A percentile compares a stretch with the other conserved stretches of the same genome.
phyloP scores from a whole-genome alignment of 2,113 vertebrate species.

The Oxyura jamaicensis region DNA sequence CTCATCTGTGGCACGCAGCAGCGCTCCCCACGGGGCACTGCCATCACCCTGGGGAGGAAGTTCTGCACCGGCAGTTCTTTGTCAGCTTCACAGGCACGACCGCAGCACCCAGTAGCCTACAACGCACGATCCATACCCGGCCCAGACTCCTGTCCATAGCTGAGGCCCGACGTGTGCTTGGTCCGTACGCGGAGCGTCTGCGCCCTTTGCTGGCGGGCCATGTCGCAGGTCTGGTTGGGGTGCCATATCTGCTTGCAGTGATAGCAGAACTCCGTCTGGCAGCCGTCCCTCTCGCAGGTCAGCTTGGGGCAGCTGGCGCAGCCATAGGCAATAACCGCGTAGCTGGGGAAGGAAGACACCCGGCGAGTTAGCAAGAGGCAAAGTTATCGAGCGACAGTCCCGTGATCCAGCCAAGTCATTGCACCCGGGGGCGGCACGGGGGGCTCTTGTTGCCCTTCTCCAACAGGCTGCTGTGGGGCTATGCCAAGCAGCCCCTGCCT shows the following conservation, averaged over 20 bases:
- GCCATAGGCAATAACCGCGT: conserved; percentile 96
- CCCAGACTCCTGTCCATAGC: conserved; percentile 93
- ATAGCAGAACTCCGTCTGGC: conserved; percentile 97
- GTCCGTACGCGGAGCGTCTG: conserved; percentile 91
- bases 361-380: background rate
- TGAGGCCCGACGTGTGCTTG: conserved; percentile 92
- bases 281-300: conserved; percentile 94
- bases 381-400: rapidly evolving
- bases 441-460: background rate
- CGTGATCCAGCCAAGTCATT: rapidly evolving
- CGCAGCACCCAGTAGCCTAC: background rate
- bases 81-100: background rate
- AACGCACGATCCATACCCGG: conserved; percentile 76
- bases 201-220: conserved; percentile 93
- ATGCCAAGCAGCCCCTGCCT: rapidly evolving
- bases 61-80: background rate
- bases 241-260: conserved; percentile 99
- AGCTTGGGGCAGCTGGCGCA: conserved; percentile 97
- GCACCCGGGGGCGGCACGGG: background rate
- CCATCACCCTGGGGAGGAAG: background rate
- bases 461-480: background rate
- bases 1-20: background rate
- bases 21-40: background rate
- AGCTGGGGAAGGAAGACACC: conserved; percentile 73
- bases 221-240: conserved; percentile 98